phyloP scores from a whole-genome alignment of 2,888 invertebrate species.

The Pristionchus japonicus region DNA sequence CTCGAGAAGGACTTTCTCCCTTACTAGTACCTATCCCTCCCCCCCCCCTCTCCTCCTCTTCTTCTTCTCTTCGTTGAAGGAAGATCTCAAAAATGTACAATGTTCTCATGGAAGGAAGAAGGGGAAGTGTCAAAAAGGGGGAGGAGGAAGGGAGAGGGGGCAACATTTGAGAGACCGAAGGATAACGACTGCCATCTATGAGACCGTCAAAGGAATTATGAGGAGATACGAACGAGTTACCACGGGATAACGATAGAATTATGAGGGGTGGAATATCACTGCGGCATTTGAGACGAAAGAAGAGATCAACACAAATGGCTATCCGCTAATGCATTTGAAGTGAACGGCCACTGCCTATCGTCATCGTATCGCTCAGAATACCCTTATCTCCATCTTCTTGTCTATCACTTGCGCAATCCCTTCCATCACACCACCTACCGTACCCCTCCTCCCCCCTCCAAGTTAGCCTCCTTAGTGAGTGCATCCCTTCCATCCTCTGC shows the following conservation, averaged over 20 bases:
- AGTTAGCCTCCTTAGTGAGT: not conserved
- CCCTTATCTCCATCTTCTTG: not conserved
- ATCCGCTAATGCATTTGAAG: no score
- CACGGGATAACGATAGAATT: not conserved
- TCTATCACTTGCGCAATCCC: not conserved
- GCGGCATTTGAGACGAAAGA: not conserved
- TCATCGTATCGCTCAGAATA: not conserved
- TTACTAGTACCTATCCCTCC: not conserved
- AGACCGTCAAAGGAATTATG: not conserved
- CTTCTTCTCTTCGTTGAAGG: not conserved
- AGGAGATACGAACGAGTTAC: not conserved
- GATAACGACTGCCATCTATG: conserved; percentile 4
- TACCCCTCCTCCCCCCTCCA: not conserved
- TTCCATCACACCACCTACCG: not conserved
- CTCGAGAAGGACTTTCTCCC: conserved; percentile 12
- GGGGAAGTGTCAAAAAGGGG: not conserved
- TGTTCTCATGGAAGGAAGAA: conserved; percentile 1
- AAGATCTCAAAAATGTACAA: conserved; percentile 30
- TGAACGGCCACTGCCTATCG: not conserved
- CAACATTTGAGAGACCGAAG: not conserved
- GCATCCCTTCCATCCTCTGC: not conserved
- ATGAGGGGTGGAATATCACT: not conserved
- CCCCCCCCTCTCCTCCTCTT: not conserved
- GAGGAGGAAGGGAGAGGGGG: not conserved
- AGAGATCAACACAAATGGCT: not conserved